These are phyloP conservation scores for Tribolium castaneum DNA, from an alignment of 1,140 invertebrate genomes.

Conservation along the genomic window DNA sequence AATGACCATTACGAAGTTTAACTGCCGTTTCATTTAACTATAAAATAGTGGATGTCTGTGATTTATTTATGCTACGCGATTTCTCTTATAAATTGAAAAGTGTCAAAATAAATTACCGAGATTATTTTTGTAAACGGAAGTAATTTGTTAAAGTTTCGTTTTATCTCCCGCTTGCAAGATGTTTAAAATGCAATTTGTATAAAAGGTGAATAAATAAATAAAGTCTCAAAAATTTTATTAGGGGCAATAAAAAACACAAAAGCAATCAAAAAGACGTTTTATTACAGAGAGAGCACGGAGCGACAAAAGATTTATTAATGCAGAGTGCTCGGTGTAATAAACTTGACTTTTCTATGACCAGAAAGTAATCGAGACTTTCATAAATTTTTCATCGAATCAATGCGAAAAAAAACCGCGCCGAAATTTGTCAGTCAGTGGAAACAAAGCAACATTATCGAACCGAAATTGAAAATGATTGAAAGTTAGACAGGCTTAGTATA, in stretches of 20 bases:
- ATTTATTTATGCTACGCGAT: not conserved
- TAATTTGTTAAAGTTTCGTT: constrained; percentile 9
- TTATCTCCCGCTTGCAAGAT: not conserved
- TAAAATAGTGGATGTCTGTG: not conserved
- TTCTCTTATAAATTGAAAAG: constrained; percentile 4
- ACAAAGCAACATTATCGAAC: not conserved
- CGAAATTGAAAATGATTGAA: not conserved
- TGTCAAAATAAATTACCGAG: constrained; percentile 8
- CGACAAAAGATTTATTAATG: not conserved
- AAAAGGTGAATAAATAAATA: not conserved
- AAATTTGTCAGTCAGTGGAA: not conserved
- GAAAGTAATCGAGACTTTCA: not conserved
- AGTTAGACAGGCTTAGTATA: not conserved
- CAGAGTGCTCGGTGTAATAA: not conserved
- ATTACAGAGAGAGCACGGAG: not conserved
- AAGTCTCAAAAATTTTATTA: not conserved
- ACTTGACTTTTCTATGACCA: not conserved
- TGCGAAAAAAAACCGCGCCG: not conserved
- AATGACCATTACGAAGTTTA: not conserved
- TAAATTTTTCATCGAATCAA: not conserved
- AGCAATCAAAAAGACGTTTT: not conserved
- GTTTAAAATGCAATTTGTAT: constrained; percentile 17
- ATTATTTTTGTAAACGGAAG: constrained; percentile 23
- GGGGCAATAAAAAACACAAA: not conserved
- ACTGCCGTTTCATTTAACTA: too few species aligned